These are phyloP conservation scores for Bombus superbus DNA, from an alignment of 1,140 invertebrate genomes.

Conservation along the genomic window DNA sequence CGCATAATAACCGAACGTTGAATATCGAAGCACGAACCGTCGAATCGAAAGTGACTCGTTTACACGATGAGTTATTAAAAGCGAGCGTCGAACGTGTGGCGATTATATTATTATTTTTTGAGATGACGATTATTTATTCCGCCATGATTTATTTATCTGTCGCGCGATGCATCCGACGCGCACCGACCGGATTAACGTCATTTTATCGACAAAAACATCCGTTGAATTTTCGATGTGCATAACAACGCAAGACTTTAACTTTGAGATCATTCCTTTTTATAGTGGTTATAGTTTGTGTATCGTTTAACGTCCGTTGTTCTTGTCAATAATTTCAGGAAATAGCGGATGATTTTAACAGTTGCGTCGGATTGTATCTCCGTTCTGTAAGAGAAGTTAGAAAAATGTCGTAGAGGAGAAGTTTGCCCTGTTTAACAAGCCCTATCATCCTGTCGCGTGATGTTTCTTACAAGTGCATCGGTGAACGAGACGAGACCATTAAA, in stretches of 20 bases:
- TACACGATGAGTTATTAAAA: constrained; percentile 1
- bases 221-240: not conserved
- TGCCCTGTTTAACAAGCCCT: too few species aligned
- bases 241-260: not conserved
- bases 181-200: not conserved
- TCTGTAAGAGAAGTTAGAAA: not conserved
- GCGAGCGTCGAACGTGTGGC: not conserved
- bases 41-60: constrained; percentile 12
- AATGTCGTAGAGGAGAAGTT: not conserved
- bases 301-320: not conserved
- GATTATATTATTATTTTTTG: not conserved
- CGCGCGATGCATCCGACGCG: not conserved
- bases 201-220: not conserved
- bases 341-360: not conserved
- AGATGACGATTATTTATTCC: not conserved
- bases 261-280: not conserved
- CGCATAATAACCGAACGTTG: not conserved
- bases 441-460: too few species aligned
- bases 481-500: not conserved
- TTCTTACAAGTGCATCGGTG: too few species aligned
- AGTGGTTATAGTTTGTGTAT: not conserved
- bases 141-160: not conserved
- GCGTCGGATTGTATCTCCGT: not conserved
- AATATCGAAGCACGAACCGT: not conserved
- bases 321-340: not conserved